phyloP scores from a whole-genome alignment of 2,797 vertebrate species.

The Meriones psammophilus region DNA sequence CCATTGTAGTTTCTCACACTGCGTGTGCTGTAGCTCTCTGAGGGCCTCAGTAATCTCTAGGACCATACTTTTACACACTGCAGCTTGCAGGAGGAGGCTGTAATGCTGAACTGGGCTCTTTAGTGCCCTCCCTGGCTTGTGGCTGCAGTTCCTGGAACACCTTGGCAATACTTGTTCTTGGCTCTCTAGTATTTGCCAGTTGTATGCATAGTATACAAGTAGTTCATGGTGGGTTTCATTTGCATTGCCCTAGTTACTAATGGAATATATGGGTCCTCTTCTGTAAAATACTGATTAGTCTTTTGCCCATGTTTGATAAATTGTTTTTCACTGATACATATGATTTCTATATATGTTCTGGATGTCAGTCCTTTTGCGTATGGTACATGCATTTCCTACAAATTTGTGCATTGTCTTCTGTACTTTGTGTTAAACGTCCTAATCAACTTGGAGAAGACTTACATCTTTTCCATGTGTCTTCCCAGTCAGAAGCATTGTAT shows the following conservation, averaged over 20 bases:
- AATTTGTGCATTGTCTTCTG: slow-evolving; percentile 51
- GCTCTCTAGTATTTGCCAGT: slow-evolving; percentile 24
- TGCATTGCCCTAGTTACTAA: slow-evolving; percentile 29
- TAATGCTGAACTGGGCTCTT: neutral
- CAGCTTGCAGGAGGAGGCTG: neutral
- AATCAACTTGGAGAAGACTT: slow-evolving; percentile 41
- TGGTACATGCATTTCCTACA: slow-evolving; percentile 33
- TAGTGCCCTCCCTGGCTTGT: neutral
- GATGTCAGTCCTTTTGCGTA: slow-evolving; percentile 30
- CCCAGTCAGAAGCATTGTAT: slow-evolving; percentile 46
- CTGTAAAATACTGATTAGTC: slow-evolving; percentile 54
- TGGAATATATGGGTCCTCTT: slow-evolving; percentile 48
- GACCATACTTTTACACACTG: neutral
- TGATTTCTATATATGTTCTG: slow-evolving; percentile 59
- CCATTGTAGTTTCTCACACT: neutral
- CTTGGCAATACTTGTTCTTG: neutral
- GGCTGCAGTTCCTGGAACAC: neutral
- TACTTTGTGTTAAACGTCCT: slow-evolving; percentile 58
- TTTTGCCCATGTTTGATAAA: slow-evolving; percentile 46
- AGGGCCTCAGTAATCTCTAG: neutral
- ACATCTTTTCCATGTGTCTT: slow-evolving; percentile 52
- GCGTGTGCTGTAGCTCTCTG: slow-evolving; percentile 3
- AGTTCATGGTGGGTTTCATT: slow-evolving; percentile 22
- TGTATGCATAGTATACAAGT: neutral
- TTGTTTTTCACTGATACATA: slow-evolving; percentile 36